These are phyloP conservation scores for Battus philenor DNA, from an alignment of 1,140 invertebrate genomes.

Conservation along the genomic window DNA sequence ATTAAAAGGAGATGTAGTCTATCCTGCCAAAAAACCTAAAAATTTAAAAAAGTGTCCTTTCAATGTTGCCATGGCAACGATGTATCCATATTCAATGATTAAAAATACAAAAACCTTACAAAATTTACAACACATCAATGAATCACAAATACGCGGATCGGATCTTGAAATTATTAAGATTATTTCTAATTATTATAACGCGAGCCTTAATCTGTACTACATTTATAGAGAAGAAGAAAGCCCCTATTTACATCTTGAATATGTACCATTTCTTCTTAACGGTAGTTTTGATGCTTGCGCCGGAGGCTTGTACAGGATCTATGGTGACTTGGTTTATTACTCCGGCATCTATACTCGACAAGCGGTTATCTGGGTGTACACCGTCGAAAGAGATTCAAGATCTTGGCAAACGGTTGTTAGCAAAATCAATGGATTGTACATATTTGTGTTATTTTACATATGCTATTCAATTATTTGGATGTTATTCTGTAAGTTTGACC, in stretches of 20 bases:
- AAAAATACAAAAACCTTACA: conserved; percentile 26
- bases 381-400: conserved; percentile 34
- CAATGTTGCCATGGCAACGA: conserved; percentile 37
- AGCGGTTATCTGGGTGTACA: conserved; percentile 46
- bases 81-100: conserved; percentile 39
- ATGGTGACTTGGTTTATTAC: conserved; percentile 43
- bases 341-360: conserved; percentile 50
- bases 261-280: conserved; percentile 35
- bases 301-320: conserved; percentile 54
- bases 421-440: conserved; percentile 40
- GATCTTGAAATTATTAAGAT: conserved; percentile 56
- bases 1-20: conserved; percentile 21
- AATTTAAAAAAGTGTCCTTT: conserved; percentile 46
- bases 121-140: conserved; percentile 29
- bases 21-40: conserved; percentile 29
- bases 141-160: conserved; percentile 29
- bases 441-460: conserved; percentile 48
- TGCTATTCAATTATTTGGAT: conserved; percentile 38
- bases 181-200: conserved; percentile 41
- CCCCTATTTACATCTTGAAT: conserved; percentile 27
- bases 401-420: conserved; percentile 42
- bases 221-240: conserved; percentile 35
- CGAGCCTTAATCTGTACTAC: conserved; percentile 32
- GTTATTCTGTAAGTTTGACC: conserved; percentile 34
- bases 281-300: conserved; percentile 47